phyloP scores from a whole-genome alignment of 1,140 invertebrate species.

The Parasteatoda tepidariorum region DNA sequence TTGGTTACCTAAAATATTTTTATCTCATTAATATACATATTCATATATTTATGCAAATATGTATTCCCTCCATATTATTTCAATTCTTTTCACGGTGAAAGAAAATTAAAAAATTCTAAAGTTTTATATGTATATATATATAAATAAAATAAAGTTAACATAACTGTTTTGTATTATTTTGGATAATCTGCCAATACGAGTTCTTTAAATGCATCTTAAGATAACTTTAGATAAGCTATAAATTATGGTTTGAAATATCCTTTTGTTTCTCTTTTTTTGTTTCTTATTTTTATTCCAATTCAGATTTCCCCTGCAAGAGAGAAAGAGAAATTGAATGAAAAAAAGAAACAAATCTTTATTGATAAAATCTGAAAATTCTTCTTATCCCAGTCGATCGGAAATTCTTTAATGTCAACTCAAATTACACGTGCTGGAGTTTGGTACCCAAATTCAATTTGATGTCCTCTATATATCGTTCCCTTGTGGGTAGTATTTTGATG shows the following conservation, averaged over 20 bases:
- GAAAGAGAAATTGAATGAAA: slow-evolving; percentile 20
- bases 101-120: too few species aligned
- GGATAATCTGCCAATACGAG: too few species aligned
- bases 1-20: too few species aligned
- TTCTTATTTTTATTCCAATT: neutral
- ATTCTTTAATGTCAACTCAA: slow-evolving; percentile 49
- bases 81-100: too few species aligned
- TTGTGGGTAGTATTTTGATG: slow-evolving; percentile 16
- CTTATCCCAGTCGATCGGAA: slow-evolving; percentile 20
- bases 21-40: too few species aligned
- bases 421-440: slow-evolving; percentile 29
- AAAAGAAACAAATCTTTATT: slow-evolving; percentile 13
- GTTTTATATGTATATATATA: too few species aligned
- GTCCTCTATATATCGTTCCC: slow-evolving; percentile 29
- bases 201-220: neutral
- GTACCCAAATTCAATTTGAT: slow-evolving; percentile 50
- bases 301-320: neutral
- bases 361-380: slow-evolving; percentile 23
- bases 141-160: too few species aligned
- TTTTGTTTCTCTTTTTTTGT: too few species aligned
- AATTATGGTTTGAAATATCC: neutral
- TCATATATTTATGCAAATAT: too few species aligned
- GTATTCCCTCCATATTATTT: too few species aligned
- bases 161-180: too few species aligned
- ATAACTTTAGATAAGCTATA: neutral